A percentile compares a stretch with the other conserved stretches of the same genome.
phyloP scores from a whole-genome alignment of 1,140 invertebrate genomes.

The Drosophila orena region DNA sequence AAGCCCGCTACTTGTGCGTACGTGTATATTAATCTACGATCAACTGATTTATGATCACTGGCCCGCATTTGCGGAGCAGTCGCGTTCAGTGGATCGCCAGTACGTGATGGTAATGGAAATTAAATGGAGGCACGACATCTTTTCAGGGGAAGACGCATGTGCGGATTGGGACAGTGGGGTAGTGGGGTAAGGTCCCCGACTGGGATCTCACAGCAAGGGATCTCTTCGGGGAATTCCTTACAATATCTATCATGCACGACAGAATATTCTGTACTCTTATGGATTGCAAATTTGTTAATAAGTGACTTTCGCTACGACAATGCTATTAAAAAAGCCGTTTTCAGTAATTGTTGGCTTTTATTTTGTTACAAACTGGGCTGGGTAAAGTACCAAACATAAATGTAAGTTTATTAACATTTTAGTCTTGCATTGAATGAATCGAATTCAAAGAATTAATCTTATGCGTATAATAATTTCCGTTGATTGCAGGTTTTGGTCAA shows the following conservation, averaged over 20 bases:
- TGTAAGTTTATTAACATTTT: too few species aligned
- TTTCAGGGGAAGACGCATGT: not conserved
- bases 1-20: not conserved
- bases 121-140: constrained; percentile 20
- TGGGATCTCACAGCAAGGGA: not conserved
- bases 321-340: too few species aligned
- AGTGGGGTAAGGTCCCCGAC: constrained; percentile 15
- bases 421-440: too few species aligned
- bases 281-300: not conserved
- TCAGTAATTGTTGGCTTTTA: too few species aligned
- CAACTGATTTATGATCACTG: constrained; percentile 44
- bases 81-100: constrained; percentile 21
- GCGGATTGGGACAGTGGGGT: constrained; percentile 31
- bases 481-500: too few species aligned
- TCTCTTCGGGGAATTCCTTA: not conserved
- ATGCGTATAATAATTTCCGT: too few species aligned
- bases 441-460: too few species aligned
- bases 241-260: not conserved
- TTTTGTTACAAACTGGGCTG: too few species aligned
- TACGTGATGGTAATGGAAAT: constrained; percentile 57
- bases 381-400: too few species aligned
- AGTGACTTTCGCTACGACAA: too few species aligned
- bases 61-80: constrained; percentile 16
- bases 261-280: not conserved
- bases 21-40: constrained; percentile 3